phyloP scores from a whole-genome alignment of 2,888 invertebrate species.

The Prosapia bicincta region DNA sequence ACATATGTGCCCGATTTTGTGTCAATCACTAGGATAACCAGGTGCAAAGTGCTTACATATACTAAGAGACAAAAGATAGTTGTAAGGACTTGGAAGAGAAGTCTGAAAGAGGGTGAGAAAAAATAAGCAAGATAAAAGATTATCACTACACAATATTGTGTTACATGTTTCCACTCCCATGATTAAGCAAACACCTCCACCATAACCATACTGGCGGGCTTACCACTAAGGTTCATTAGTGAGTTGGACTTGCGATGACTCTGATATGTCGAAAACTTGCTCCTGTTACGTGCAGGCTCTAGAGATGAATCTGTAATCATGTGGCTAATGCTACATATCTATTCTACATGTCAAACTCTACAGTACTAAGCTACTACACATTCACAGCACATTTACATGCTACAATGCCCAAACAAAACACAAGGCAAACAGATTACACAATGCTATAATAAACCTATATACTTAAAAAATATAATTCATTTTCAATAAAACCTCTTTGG shows the following conservation, averaged over 20 bases:
- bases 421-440: background rate
- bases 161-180: background rate
- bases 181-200: background rate
- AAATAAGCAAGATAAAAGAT: background rate
- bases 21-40: too few relatives aligned
- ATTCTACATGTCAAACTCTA: conserved; percentile 8
- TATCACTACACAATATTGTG: background rate
- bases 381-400: background rate
- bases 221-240: conserved; percentile 95
- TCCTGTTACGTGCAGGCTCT: conserved; percentile 71
- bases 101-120: background rate
- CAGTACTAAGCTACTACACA: background rate
- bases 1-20: too few relatives aligned
- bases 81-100: background rate
- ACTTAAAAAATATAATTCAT: too few relatives aligned
- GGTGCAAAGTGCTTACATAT: too few relatives aligned
- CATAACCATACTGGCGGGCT: conserved; percentile 47
- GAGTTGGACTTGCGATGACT: conserved; percentile 91
- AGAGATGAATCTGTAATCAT: conserved; percentile 76
- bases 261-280: conserved; percentile 81
- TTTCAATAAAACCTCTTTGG: too few relatives aligned
- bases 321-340: conserved; percentile 24
- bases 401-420: conserved; percentile 12
- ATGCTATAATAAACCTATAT: too few relatives aligned
- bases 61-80: too few relatives aligned